Percentiles rank a stretch among this genome's conserved stretches.
These are phyloP conservation scores for Phalacrocorax carbo DNA, from an alignment of 2,113 vertebrate species.

Conservation along the genomic window DNA sequence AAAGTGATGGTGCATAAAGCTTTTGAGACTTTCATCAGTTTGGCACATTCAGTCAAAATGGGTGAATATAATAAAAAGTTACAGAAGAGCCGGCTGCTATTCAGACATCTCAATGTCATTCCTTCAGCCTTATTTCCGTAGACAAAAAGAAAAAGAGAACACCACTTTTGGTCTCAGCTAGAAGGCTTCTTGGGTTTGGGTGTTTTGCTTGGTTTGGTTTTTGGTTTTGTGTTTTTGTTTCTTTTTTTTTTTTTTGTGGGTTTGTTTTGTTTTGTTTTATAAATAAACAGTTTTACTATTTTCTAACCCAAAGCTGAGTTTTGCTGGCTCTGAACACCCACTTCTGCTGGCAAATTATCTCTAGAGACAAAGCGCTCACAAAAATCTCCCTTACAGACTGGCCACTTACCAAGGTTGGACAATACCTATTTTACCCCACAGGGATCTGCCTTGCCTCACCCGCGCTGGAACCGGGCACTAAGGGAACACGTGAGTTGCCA, in stretches of 20 bases:
- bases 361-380: not conserved
- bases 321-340: not conserved
- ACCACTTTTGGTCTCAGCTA: fast-evolving
- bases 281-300: not conserved
- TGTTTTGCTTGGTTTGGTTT: not conserved
- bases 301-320: not conserved
- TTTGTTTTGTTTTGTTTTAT: not conserved
- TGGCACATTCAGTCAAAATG: not conserved
- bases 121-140: not conserved
- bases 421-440: not conserved
- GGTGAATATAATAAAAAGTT: not conserved
- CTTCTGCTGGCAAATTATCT: not conserved
- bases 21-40: not conserved
- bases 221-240: too few relatives aligned
- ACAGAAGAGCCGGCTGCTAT: not conserved
- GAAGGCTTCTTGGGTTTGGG: not conserved
- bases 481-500: not conserved
- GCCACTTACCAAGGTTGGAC: not conserved
- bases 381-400: not conserved
- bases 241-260: too few relatives aligned
- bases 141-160: not conserved
- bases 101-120: not conserved
- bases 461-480: not conserved
- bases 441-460: not conserved
- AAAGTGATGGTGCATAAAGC: not conserved